Evolutionary conservation across 1,140 invertebrate genomes (phyloP).

Genomic region (Charaxes varanes): DNA sequence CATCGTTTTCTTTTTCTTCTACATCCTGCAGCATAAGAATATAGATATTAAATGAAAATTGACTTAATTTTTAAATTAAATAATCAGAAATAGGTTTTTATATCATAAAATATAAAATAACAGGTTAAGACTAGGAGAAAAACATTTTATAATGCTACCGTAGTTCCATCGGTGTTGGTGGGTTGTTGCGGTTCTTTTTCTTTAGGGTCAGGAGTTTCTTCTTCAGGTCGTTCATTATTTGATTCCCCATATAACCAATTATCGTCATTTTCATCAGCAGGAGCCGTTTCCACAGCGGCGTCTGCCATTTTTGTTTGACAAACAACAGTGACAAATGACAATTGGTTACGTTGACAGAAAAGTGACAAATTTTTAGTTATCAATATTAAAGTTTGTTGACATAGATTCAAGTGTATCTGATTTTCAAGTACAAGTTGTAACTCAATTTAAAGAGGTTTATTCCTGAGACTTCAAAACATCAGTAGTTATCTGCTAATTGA

Average conservation of each 20-base stretch:
- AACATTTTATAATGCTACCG: conserved; percentile 22
- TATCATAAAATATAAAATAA: conserved; percentile 9
- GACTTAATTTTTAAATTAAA: too few relatives aligned
- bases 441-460: too few relatives aligned
- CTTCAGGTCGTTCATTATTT: conserved; percentile 58
- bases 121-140: conserved; percentile 33
- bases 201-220: conserved; percentile 32
- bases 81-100: too few relatives aligned
- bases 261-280: conserved; percentile 83
- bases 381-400: too few relatives aligned
- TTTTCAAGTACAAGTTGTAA: too few relatives aligned
- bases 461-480: too few relatives aligned
- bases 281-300: conserved; percentile 42
- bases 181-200: conserved; percentile 31
- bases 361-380: too few relatives aligned
- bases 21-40: conserved; percentile 39
- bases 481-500: too few relatives aligned
- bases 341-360: too few relatives aligned
- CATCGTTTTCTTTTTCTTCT: conserved; percentile 54
- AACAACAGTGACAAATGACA: too few relatives aligned
- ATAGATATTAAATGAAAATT: conserved; percentile 1
- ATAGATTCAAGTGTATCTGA: too few relatives aligned
- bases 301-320: conserved; percentile 57
- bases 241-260: conserved; percentile 84
- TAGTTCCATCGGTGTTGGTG: conserved; percentile 16